These are phyloP conservation scores for Sarcophaga bullata DNA, from an alignment of 1,140 invertebrate species.

Conservation along the genomic window DNA sequence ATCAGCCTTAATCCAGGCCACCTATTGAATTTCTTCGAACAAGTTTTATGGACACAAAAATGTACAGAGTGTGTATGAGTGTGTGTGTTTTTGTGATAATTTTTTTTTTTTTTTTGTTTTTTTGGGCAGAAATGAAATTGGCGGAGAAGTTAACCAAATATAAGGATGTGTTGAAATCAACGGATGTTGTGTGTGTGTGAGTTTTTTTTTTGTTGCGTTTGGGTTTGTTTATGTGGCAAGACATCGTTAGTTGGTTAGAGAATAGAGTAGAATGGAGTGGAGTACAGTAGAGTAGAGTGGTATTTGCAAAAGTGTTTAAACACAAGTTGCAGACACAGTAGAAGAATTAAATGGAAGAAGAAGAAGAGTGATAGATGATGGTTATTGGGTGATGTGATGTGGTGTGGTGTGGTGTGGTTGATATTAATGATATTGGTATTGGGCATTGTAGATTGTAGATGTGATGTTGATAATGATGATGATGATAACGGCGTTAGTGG, in stretches of 20 bases:
- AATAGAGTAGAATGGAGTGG: neutral
- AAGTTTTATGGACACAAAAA: neutral
- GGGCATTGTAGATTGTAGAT: neutral
- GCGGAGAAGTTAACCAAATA: neutral
- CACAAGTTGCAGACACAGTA: neutral
- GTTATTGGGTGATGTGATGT: too few species aligned
- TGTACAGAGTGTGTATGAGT: slow-evolving; percentile 20
- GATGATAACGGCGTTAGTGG: slow-evolving; percentile 37
- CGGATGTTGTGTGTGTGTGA: neutral
- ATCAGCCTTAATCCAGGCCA: slow-evolving; percentile 93
- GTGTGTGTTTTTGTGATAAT: neutral
- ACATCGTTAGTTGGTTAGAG: slow-evolving; percentile 22
- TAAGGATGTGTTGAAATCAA: slow-evolving; percentile 36
- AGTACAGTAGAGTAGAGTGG: neutral
- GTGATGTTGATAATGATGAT: neutral
- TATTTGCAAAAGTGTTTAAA: neutral
- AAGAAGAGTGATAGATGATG: too few species aligned
- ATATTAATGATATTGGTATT: neutral
- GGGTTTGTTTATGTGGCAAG: slow-evolving; percentile 10
- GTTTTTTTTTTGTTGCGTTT: neutral
- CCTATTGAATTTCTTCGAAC: slow-evolving; percentile 68
- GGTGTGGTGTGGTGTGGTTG: neutral
- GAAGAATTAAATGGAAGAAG: too few species aligned
- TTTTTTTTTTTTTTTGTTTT: neutral
- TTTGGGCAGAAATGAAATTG: neutral